These are phyloP conservation scores for Diaperis boleti DNA, from an alignment of 2,888 invertebrate species.

Conservation along the genomic window DNA sequence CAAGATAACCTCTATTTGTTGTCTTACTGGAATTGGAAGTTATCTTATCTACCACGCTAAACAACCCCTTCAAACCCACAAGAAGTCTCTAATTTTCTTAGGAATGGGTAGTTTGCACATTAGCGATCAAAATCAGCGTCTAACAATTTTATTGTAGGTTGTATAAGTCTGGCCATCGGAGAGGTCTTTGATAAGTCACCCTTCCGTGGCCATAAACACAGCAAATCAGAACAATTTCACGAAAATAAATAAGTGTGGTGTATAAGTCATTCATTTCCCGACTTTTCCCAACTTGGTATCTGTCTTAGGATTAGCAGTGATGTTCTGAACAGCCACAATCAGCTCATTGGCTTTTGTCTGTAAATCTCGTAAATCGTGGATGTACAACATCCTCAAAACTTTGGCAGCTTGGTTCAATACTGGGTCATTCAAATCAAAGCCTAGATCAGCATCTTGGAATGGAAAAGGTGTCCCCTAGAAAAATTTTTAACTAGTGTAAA, in stretches of 20 bases:
- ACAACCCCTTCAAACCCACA: slow-evolving; percentile 37
- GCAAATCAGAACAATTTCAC: slow-evolving; percentile 21
- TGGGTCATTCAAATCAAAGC: slow-evolving; percentile 75
- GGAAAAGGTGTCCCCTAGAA: slow-evolving; percentile 77
- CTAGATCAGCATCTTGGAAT: slow-evolving; percentile 75
- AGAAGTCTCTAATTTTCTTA: slow-evolving; percentile 53
- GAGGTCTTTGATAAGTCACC: slow-evolving; percentile 62
- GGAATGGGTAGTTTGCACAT: slow-evolving; percentile 54
- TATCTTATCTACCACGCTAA: slow-evolving; percentile 59
- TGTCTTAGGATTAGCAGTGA: slow-evolving; percentile 97
- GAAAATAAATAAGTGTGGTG: slow-evolving; percentile 24
- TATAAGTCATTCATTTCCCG: slow-evolving; percentile 70
- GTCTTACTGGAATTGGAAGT: slow-evolving; percentile 59
- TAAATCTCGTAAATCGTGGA: slow-evolving; percentile 85
- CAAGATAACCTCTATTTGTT: slow-evolving; percentile 59
- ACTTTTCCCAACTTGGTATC: slow-evolving; percentile 95
- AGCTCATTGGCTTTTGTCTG: slow-evolving; percentile 96
- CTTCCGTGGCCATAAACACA: slow-evolving; percentile 50
- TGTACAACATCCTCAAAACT: slow-evolving; percentile 82
- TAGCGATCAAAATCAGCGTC: slow-evolving; percentile 11
- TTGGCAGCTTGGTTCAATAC: slow-evolving; percentile 80
- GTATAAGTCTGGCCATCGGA: slow-evolving; percentile 58
- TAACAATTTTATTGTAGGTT: slow-evolving; percentile 52
- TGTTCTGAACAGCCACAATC: slow-evolving; percentile 89
- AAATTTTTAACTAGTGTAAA: slow-evolving; percentile 9